These are phyloP conservation scores for Ammodytes marinus DNA, from an alignment of 2,113 vertebrate species.

Conservation along the genomic window DNA sequence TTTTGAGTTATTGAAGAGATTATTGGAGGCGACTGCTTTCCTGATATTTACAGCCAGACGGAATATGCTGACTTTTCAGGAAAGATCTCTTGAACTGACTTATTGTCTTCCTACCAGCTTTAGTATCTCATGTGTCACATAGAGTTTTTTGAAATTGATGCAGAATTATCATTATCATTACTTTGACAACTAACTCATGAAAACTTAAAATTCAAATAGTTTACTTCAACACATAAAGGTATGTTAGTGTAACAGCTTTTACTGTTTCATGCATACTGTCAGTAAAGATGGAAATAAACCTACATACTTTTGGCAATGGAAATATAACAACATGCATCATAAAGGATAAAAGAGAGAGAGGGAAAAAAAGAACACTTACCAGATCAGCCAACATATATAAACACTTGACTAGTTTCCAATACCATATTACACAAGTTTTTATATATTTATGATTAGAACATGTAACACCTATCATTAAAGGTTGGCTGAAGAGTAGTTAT, in stretches of 20 bases:
- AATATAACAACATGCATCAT: not conserved
- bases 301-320: not conserved
- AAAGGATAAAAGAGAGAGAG: constrained; percentile 3
- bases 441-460: too few relatives aligned
- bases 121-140: constrained; percentile 1
- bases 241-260: not conserved
- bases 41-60: not conserved
- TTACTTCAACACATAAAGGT: not conserved
- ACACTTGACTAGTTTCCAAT: constrained; percentile 18
- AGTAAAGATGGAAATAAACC: constrained; percentile 6
- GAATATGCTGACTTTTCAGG: not conserved
- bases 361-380: constrained; percentile 69
- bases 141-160: constrained; percentile 16
- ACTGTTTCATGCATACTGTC: not conserved
- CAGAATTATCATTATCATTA: constrained; percentile 1
- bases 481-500: not conserved
- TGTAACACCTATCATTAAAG: not conserved
- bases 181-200: not conserved
- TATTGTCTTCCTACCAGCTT: not conserved
- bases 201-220: not conserved
- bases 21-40: not conserved
- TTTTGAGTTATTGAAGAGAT: constrained; percentile 31
- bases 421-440: constrained; percentile 18
- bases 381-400: constrained; percentile 43
- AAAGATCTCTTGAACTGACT: not conserved